Evolutionary conservation across 2,888 invertebrate genomes (phyloP).

Genomic region (Dascillus cervinus): DNA sequence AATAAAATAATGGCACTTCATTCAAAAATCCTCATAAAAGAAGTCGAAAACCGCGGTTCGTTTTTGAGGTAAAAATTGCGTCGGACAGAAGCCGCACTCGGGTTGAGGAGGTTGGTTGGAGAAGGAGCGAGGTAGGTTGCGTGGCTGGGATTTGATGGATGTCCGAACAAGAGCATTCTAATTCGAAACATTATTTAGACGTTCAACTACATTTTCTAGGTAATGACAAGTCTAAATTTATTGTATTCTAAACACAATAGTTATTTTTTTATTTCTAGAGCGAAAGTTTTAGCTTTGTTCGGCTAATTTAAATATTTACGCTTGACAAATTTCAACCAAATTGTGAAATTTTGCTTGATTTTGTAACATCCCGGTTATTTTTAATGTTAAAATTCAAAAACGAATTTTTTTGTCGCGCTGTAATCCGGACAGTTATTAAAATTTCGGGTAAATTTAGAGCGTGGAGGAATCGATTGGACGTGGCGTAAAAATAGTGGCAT

Average conservation of each 20-base stretch:
- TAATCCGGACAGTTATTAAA: too few species aligned
- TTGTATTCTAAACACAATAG: neutral
- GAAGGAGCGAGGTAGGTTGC: neutral
- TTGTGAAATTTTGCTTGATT: conserved; percentile 12
- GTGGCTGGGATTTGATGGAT: neutral
- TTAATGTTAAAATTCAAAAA: too few species aligned
- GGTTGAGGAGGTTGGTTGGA: neutral
- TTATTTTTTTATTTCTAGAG: conserved; percentile 8
- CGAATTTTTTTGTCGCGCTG: too few species aligned
- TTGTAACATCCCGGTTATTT: conserved; percentile 16
- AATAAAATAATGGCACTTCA: neutral
- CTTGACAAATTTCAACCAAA: conserved; percentile 11
- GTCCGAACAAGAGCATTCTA: neutral
- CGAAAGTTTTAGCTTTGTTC: conserved; percentile 15
- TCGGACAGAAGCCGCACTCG: too few species aligned
- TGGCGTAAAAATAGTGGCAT: too few species aligned
- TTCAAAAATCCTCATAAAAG: neutral
- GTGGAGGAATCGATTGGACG: too few species aligned
- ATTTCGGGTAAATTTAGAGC: too few species aligned
- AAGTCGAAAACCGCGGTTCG: neutral
- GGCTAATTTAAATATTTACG: conserved; percentile 17
- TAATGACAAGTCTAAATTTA: conserved; percentile 5
- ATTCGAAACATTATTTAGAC: conserved; percentile 3
- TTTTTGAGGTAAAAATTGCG: too few species aligned
- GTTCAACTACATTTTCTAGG: conserved; percentile 10